Conservation (phyloP, 1,140 invertebrate genomes). For the Heliconius hermathena region DNA sequence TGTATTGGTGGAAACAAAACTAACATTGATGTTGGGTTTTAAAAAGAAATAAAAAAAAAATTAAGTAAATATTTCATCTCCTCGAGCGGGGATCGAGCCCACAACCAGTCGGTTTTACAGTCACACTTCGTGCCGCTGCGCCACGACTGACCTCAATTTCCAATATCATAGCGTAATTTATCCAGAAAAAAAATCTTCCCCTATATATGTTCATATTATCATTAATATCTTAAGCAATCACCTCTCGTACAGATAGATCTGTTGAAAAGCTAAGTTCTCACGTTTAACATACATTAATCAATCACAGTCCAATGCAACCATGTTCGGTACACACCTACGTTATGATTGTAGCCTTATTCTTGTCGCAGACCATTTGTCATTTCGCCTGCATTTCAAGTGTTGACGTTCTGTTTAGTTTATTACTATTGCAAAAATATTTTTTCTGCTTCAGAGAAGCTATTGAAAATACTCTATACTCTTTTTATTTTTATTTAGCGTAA, state of each 20-base stretch:
- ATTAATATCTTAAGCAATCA: constrained; percentile 4
- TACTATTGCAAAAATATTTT: neutral
- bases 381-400: neutral
- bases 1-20: too few relatives aligned
- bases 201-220: neutral
- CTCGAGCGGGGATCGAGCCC: too few relatives aligned
- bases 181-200: neutral
- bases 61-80: too few relatives aligned
- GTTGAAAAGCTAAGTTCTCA: constrained; percentile 5
- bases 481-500: too few relatives aligned
- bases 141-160: too few relatives aligned
- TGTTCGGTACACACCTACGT: neutral
- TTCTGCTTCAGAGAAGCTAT: neutral
- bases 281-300: constrained; percentile 9
- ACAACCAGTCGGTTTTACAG: too few relatives aligned
- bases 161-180: neutral
- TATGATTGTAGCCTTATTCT: neutral
- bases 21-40: too few relatives aligned
- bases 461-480: too few relatives aligned
- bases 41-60: too few relatives aligned
- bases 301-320: constrained; percentile 1
- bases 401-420: constrained; percentile 1
- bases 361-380: constrained; percentile 10
- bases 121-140: too few relatives aligned
- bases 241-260: neutral